These are phyloP conservation scores for Drosophila austrosaltans DNA, from an alignment of 2,888 invertebrate species.

Conservation along the genomic window DNA sequence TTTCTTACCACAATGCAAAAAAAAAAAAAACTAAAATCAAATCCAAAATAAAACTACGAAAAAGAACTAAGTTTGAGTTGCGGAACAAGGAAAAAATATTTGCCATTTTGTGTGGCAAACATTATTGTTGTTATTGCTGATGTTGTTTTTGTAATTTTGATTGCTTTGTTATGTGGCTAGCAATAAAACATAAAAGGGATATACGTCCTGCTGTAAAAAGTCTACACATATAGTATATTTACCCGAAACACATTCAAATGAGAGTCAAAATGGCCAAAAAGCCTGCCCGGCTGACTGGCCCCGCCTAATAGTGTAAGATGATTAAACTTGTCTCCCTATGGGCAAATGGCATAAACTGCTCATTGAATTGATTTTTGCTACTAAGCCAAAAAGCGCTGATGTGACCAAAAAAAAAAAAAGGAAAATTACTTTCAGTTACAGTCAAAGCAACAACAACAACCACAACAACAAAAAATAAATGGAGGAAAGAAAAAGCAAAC, in stretches of 20 bases:
- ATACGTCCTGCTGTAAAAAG: neutral
- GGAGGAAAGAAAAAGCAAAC: slow-evolving; percentile 59
- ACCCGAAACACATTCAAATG: slow-evolving; percentile 47
- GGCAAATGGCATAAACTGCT: slow-evolving; percentile 59
- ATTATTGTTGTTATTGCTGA: slow-evolving; percentile 45
- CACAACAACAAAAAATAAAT: slow-evolving; percentile 8
- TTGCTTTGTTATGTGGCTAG: slow-evolving; percentile 59
- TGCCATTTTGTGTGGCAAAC: slow-evolving; percentile 64
- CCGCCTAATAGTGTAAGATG: slow-evolving; percentile 64
- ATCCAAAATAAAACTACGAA: slow-evolving; percentile 28
- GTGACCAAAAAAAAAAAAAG: slow-evolving; percentile 31
- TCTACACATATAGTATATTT: neutral
- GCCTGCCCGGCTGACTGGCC: slow-evolving; percentile 55
- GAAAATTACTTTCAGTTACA: slow-evolving; percentile 20
- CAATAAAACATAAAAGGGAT: slow-evolving; percentile 54
- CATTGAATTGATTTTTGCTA: slow-evolving; percentile 63
- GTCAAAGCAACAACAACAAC: slow-evolving; percentile 10
- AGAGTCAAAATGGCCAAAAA: slow-evolving; percentile 38
- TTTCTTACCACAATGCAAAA: slow-evolving; percentile 43
- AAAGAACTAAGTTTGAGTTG: slow-evolving; percentile 59
- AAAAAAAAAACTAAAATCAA: slow-evolving; percentile 14
- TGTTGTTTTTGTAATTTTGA: slow-evolving; percentile 72
- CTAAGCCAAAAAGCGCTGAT: slow-evolving; percentile 60
- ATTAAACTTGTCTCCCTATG: slow-evolving; percentile 61
- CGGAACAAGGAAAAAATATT: slow-evolving; percentile 67